Evolutionary conservation across 2,888 invertebrate genomes (phyloP).

Genomic region (Cheilosia pagana): DNA sequence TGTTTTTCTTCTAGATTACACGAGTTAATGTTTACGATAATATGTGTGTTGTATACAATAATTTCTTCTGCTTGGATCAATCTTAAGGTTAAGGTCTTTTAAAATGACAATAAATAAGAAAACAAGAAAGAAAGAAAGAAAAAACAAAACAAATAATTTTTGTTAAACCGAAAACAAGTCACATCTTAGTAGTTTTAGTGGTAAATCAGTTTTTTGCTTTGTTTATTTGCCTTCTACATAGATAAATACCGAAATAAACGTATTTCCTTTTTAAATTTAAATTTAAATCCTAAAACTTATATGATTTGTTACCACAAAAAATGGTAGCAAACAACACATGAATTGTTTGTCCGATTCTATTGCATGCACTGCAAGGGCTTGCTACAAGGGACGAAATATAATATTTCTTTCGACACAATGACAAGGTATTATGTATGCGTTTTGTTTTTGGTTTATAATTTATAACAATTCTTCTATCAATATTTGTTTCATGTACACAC

Average conservation of each 20-base stretch:
- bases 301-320: constrained; percentile 64
- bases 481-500: constrained; percentile 49
- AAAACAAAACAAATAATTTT: background rate
- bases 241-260: constrained; percentile 26
- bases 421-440: constrained; percentile 46
- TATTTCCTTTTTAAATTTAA: constrained; percentile 9
- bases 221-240: constrained; percentile 33
- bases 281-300: constrained; percentile 34
- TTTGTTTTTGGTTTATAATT: constrained; percentile 54
- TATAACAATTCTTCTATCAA: constrained; percentile 64
- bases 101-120: constrained; percentile 14
- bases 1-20: constrained; percentile 63
- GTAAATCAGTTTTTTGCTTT: constrained; percentile 50
- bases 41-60: constrained; percentile 63
- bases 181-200: constrained; percentile 44
- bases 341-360: constrained; percentile 49
- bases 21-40: constrained; percentile 73
- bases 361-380: constrained; percentile 49
- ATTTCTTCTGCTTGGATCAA: constrained; percentile 45
- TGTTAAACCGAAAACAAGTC: constrained; percentile 17
- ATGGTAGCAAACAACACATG: constrained; percentile 44
- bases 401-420: constrained; percentile 58
- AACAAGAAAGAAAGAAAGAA: background rate
- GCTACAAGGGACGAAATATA: constrained; percentile 37
- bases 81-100: constrained; percentile 54